Percentiles rank a stretch among this genome's conserved stretches.
These are phyloP conservation scores for Sorex maritimensis DNA, from an alignment of 2,797 vertebrate species.

Conservation along the genomic window DNA sequence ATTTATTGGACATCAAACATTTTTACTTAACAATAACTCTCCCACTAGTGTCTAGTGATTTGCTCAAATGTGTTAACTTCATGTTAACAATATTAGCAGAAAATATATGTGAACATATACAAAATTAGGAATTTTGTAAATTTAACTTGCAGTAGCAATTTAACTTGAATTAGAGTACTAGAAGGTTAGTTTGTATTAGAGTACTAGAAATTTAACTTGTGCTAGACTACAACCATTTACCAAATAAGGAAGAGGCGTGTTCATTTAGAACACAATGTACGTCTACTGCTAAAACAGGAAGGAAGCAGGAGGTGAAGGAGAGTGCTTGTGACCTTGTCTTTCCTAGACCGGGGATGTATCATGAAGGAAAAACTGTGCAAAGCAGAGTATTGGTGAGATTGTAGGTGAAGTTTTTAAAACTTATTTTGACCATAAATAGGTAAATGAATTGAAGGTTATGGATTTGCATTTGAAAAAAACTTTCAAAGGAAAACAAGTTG, in stretches of 20 bases:
- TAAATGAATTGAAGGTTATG: not conserved
- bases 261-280: not conserved
- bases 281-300: not conserved
- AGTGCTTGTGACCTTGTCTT: no score
- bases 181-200: no score
- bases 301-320: not conserved
- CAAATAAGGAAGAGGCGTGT: not conserved
- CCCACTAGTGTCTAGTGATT: not conserved
- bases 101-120: not conserved
- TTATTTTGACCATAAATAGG: not conserved
- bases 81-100: not conserved
- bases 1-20: conserved; percentile 10
- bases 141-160: no score
- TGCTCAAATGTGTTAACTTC: not conserved
- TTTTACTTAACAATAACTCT: not conserved
- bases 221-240: not conserved
- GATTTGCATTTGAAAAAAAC: not conserved
- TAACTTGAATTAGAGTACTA: no score
- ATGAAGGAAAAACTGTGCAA: no score
- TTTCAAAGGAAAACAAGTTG: not conserved
- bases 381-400: not conserved
- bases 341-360: no score
- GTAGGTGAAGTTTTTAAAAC: not conserved
- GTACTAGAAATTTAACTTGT: no score
- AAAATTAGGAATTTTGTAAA: not conserved